Evolutionary conservation across 2,888 invertebrate genomes (phyloP), one percentile per base, ranked within the genome.

Genomic region (Acrocyrtus sp.): DNA sequence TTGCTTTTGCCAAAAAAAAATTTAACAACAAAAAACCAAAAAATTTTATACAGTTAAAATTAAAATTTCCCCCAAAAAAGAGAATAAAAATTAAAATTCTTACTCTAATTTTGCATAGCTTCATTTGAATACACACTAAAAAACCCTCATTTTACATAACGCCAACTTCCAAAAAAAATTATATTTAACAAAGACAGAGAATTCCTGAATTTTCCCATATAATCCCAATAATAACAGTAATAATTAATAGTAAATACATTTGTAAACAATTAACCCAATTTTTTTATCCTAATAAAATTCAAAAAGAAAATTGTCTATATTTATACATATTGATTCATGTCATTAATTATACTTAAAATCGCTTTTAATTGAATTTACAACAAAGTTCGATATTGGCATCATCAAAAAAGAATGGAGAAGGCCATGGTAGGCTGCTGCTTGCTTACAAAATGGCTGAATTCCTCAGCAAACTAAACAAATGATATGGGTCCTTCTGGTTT

Each of bases 371-470:
- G n/a, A n/a, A n/a, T n/a, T n/a, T n/a, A n/a, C n/a, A n/a, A n/a
- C n/a, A n/a, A n/a, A n/a, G n/a, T n/a, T n/a, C n/a, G n/a, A n/a
- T n/a, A n/a, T n/a, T n/a, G n/a, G n/a, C n/a, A n/a, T n/a, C n/a
- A n/a, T 57, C 6, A 10, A 57, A 26, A 43, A 24, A 43, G 22
- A 57, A 43, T n/a, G n/a, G 26, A 39, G 43, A 57, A 57, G 57
- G 57, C 57, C 57, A 57, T 57, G 21, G 27, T 57, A 60, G 67
- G 67, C 67, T 67, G 58, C 67, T 67, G 67, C 67, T 67, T 24
- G 58, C 51, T 48, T 12, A 17, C n/a, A 26, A n/a, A n/a, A n/a
- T n/a, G n/a, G n/a, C n/a, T n/a, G n/a, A n/a, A 3, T 39, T 19
- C 34, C 6, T n/a, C 8, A 15, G 10, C 24, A 39, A 39, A 57